These are phyloP conservation scores for Aleiodes sp. DNA, from an alignment of 1,140 invertebrate species.

Conservation along the genomic window DNA sequence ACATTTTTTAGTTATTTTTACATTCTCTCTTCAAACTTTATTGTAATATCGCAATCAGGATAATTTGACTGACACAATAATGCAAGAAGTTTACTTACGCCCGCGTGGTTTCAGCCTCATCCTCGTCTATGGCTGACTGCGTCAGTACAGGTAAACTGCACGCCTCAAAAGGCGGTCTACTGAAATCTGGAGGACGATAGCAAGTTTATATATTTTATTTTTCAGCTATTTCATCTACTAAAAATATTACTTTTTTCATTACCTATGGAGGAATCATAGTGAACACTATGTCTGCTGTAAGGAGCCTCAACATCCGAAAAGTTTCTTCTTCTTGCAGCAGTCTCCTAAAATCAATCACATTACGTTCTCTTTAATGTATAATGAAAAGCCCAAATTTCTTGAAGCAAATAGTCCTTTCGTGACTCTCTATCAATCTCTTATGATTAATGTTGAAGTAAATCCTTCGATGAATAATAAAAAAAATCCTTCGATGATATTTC, in stretches of 20 bases:
- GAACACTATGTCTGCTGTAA: slow-evolving; percentile 51
- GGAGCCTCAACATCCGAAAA: slow-evolving; percentile 27
- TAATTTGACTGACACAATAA: no score
- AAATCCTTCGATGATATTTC: no score
- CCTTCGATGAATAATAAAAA: no score
- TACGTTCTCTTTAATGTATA: no score
- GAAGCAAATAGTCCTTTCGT: no score
- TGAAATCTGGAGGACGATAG: slow-evolving; percentile 47
- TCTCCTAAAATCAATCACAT: slow-evolving; percentile 28
- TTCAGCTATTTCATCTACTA: no score
- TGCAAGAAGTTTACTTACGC: slow-evolving; percentile 34
- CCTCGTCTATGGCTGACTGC: slow-evolving; percentile 38
- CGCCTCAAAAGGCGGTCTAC: slow-evolving; percentile 50
- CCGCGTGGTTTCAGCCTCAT: slow-evolving; percentile 36
- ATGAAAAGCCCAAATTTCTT: no score
- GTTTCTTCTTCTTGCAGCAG: slow-evolving; percentile 39
- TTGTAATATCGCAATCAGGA: no score
- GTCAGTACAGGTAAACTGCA: slow-evolving; percentile 50
- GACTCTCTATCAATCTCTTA: no score
- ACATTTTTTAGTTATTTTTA: not conserved
- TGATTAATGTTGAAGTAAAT: no score
- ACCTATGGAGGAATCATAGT: slow-evolving; percentile 54
- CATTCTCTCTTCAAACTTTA: not conserved
- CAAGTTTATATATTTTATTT: not conserved
- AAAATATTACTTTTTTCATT: no score